Base-by-base conservation (phyloP, 2,888 invertebrate genomes). In the Nomada fucata region DNA sequence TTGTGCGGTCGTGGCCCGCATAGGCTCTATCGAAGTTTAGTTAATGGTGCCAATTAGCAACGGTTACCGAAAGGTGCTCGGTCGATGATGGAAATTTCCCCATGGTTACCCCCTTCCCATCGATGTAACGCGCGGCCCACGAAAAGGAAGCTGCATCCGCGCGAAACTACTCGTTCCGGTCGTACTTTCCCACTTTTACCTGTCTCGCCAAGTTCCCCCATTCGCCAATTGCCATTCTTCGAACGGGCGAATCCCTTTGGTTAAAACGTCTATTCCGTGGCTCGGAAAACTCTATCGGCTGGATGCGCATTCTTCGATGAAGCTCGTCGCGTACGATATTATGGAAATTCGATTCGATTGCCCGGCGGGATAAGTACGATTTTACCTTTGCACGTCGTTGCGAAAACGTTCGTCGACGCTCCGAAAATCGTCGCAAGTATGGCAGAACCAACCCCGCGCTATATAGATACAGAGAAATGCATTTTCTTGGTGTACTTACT, bases 401-500 rank as follows among this genome's bases (percentile, higher is more conserved):
- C 20, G 4, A 44, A 4, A 42, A 3, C 13, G 18, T 20, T 44
- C 44, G 44, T 15, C 18, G 15, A 15, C 36, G 59, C 47, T 11
- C 15, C 2, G 13, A 15, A 13, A 47, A 47, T 47, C 47, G 47
- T 47, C 13, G 47, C 47, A 2, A 11, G 15, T 13, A 15, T 47
- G 47, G 36, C 3, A 47, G 2, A 47, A 2, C 11, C 47, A 47
- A 47, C 15, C 11, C 11, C 47, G 47, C 3, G 15, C 15, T 47
- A 13, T 47, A 47, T 36, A 26, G 23, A 0, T 7, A 13, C 4
- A 15, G 20, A n/a, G 36, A 23, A 55, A 42, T 5, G 18, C 0
- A 23, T 55, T 23, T 44, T 55, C n/a, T 13, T 44, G 15, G 67
- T 76, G 78, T 92, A 96, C 97, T 97, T 95, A 97, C 97, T 92